phyloP scores from a whole-genome alignment of 2,888 invertebrate species.

The Corbicula japonica region DNA sequence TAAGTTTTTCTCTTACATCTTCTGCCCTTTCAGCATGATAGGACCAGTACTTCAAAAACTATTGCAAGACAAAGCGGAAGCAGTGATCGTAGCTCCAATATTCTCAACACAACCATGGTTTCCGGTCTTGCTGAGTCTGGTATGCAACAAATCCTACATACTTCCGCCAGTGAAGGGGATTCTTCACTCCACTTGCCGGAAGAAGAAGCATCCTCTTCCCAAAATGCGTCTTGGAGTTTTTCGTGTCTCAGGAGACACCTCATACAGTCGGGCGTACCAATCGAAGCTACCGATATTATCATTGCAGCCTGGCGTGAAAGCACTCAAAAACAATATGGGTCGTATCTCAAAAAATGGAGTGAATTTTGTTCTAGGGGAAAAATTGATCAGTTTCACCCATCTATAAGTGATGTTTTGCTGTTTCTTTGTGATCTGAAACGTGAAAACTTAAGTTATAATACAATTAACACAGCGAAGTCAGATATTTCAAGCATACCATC shows the following conservation, averaged over 20 bases:
- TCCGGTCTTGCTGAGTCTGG: conserved; percentile 23
- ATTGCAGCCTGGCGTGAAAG: conserved; percentile 52
- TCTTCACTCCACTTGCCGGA: background rate
- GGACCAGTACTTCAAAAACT: conserved; percentile 53
- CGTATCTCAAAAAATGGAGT: conserved; percentile 54
- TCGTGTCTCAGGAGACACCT: conserved; percentile 44
- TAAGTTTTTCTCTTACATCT: conserved; percentile 15
- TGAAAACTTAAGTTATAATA: conserved; percentile 41
- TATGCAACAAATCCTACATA: conserved; percentile 27
- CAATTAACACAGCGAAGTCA: conserved; percentile 47
- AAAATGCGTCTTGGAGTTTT: conserved; percentile 46
- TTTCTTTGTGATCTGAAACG: conserved; percentile 37
- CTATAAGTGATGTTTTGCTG: conserved; percentile 32
- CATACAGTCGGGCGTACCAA: conserved; percentile 31
- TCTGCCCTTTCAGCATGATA: conserved; percentile 64
- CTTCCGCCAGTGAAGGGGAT: conserved; percentile 12
- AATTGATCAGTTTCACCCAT: conserved; percentile 51
- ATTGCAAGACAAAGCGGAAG: background rate
- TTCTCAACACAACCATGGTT: conserved; percentile 64
- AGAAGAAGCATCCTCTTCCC: background rate
- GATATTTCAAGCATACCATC: background rate
- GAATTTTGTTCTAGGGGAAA: conserved; percentile 45
- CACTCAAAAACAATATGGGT: conserved; percentile 51
- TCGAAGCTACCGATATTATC: conserved; percentile 40
- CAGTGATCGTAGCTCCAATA: conserved; percentile 33